Evolutionary conservation across 2,113 vertebrate species (phyloP), one percentile per base, ranked within the genome.

Genomic region (Oostethus manadensis): DNA sequence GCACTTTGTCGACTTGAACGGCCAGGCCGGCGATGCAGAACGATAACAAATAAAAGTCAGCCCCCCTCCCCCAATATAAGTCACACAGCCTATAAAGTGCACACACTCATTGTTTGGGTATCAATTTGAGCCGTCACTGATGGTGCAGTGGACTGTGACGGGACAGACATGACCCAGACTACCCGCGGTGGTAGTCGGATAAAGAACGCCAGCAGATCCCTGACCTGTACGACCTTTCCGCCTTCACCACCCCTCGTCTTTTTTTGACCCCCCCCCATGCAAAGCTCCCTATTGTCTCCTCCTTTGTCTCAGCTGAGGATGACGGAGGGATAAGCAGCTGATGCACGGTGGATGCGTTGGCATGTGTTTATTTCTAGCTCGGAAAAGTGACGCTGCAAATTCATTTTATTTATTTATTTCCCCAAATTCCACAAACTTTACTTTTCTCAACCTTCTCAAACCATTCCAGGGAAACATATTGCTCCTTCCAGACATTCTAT

Each of bases 111-210:
- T 87, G 87, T 86, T 85, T 86, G 87, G 86, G 85, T 89, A 88
- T 90, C 86, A 80, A 82, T 89, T 87, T 77, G 84, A 79, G 74
- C 76, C 60, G 66, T 90, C 90, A 84, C 88, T 91, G 87, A 88
- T 84, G 80, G 79, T 8, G 84, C 87, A 86, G 83, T 65, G 72
- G 81, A 88, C 83, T 89, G 86, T 90, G 86, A 89, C 84, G 85
- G 73, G 73, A 82, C 85, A 84, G 84, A 78, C 86, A 82, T 86
- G 86, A 89, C 87, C 79, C 73, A 80, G 84, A 84, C 85, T 75
- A 77, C 79, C 82, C 71, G 57, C 58, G 56, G 65, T 64, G 38
- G 71, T 62, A 26, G 70, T 20, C 54, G 79, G 57, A 80, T 70
- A 72, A 64, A 76, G 56, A 65, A 61, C 73, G 74, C 62, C 74